Evolutionary conservation across 2,888 invertebrate genomes (phyloP), one percentile per base, ranked within the genome.

Genomic region (Machimus atricapillus): DNA sequence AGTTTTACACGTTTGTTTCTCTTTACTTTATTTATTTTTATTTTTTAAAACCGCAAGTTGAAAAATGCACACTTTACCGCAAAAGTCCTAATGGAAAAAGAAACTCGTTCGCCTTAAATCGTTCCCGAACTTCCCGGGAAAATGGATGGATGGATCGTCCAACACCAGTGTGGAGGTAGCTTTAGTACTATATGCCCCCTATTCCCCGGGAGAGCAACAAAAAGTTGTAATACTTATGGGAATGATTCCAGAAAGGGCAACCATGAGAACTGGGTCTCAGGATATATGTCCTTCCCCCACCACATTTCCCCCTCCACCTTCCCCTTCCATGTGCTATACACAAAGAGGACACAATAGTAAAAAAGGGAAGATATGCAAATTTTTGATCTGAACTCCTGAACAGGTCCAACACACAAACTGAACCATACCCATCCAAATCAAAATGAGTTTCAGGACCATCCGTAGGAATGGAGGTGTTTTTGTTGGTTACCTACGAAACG

Each of bases 11-110:
- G 73, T 85, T 85, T 85, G 74, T 52, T 52, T 52, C 52, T 40
- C 40, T 40, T 40, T 12, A 40, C 43, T 46, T 46, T 46, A 14
- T 46, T 46, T 46, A 4, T 46, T 46, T 16, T 40, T 40, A 12
- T 46, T 14, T 73, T 85, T 73, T 40, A 23, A 46, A 27, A 34
- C 56, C 40, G 56, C 66, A 85, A 73, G 52, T 46, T 74, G 85
- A 85, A 85, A 85, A 85, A 85, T 85, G 85, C 85, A 85, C 74
- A 85, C 85, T 85, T 85, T 85, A 85, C 85, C 46, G 27, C 85
- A 73, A 14, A n/a, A 81, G 31, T 56, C 31, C 81, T 73, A 27
- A 82, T 37, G 56, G 37, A 46, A 34, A 58, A 58, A 46, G 43
- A 37, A 58, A 34, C 34, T 31, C 58, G 58, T 52, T 31, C 56